Conservation (phyloP, 2,113 vertebrate species). For the Abramis brama region DNA sequence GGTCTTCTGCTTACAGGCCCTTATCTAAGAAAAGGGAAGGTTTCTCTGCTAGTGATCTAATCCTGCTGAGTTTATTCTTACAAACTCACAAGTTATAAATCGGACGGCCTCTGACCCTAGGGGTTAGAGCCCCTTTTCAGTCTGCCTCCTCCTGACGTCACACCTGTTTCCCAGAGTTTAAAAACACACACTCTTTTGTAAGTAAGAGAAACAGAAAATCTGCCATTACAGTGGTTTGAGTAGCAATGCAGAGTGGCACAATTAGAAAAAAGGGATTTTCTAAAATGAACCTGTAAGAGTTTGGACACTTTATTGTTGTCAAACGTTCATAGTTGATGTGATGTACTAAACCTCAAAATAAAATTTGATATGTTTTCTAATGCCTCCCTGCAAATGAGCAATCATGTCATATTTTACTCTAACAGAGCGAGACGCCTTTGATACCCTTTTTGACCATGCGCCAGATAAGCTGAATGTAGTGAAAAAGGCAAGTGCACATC, state of each 20-base stretch:
- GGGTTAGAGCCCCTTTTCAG: too few relatives aligned
- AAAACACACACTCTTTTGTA: too few relatives aligned
- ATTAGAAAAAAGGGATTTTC: background rate
- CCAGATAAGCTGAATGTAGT: constrained; percentile 91
- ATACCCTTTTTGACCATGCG: constrained; percentile 88
- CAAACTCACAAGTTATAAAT: too few relatives aligned
- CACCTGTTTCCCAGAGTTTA: too few relatives aligned
- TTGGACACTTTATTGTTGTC: background rate
- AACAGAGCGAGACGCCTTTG: constrained; percentile 87
- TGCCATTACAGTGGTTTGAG: too few relatives aligned
- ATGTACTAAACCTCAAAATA: background rate
- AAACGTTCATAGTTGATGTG: background rate
- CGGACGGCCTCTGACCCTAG: too few relatives aligned
- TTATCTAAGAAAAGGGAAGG: too few relatives aligned
- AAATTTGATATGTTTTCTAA: background rate
- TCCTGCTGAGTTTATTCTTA: too few relatives aligned
- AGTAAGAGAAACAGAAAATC: too few relatives aligned
- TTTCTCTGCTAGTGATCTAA: too few relatives aligned
- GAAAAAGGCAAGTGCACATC: constrained; percentile 79
- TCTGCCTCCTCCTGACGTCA: too few relatives aligned
- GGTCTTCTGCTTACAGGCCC: too few relatives aligned
- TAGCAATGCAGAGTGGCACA: background rate
- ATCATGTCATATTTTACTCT: background rate
- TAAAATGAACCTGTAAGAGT: background rate
- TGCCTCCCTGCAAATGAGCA: background rate